Evolutionary conservation across 2,797 vertebrate genomes (phyloP).

Genomic region (Coregonus suidteri): DNA sequence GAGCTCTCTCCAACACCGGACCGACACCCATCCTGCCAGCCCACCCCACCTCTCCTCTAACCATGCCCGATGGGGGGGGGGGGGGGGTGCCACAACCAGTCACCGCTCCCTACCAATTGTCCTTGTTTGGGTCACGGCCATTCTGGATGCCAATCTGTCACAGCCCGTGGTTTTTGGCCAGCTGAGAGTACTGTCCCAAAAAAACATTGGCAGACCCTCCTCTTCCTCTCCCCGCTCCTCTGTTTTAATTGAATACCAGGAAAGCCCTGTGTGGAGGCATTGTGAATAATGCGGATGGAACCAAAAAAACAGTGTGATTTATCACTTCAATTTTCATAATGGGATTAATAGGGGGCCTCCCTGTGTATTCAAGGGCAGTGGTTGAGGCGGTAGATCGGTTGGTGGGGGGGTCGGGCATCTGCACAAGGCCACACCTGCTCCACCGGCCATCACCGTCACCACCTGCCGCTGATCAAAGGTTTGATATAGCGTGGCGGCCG

Average conservation of each 20-base stretch:
- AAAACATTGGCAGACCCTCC: conserved; percentile 25
- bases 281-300: conserved; percentile 53
- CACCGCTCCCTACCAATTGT: conserved; percentile 42
- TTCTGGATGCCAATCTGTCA: conserved; percentile 69
- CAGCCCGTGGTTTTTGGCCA: conserved; percentile 44
- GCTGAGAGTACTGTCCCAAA: conserved; percentile 33
- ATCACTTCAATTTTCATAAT: conserved; percentile 76
- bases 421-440: conserved; percentile 64
- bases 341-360: conserved; percentile 74
- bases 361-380: conserved; percentile 60
- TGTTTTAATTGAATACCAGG: conserved; percentile 57
- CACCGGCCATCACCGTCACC: conserved; percentile 13
- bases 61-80: neutral
- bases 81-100: too few relatives aligned
- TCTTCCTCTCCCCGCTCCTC: conserved; percentile 33
- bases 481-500: neutral
- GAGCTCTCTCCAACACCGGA: conserved; percentile 15
- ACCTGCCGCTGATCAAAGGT: neutral
- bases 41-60: neutral
- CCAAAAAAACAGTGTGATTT: conserved; percentile 53
- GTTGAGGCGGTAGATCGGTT: conserved; percentile 42
- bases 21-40: conserved; percentile 24
- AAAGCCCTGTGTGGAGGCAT: conserved; percentile 41
- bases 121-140: conserved; percentile 55
- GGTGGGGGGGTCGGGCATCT: conserved; percentile 31